phyloP scores from a whole-genome alignment of 2,797 vertebrate species.

The Iguana delicatissima region DNA sequence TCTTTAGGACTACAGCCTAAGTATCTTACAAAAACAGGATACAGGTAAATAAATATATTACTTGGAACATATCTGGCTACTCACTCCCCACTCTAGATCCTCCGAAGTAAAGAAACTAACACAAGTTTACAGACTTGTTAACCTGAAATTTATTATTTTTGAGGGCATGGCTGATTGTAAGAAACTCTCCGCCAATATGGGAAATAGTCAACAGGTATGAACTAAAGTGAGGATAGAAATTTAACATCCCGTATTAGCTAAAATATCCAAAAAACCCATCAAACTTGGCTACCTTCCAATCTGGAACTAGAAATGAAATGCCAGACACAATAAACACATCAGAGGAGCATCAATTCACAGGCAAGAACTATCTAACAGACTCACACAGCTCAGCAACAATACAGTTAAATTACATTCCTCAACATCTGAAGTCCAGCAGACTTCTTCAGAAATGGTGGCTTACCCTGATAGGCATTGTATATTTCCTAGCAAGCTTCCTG shows the following conservation, averaged over 20 bases:
- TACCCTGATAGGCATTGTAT: neutral
- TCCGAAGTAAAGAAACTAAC: neutral
- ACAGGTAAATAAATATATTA: neutral
- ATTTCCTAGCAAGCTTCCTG: slow-evolving; percentile 33
- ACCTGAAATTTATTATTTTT: slow-evolving; percentile 7
- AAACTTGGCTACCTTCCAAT: slow-evolving; percentile 41
- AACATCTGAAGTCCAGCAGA: slow-evolving; percentile 11
- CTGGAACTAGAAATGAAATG: slow-evolving; percentile 44
- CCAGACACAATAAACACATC: slow-evolving; percentile 20
- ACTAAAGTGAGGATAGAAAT: neutral
- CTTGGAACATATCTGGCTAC: neutral
- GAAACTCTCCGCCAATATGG: neutral
- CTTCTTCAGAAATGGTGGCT: neutral
- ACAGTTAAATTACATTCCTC: slow-evolving; percentile 22
- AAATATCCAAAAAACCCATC: slow-evolving; percentile 22
- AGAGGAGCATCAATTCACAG: slow-evolving; percentile 36
- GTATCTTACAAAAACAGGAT: neutral
- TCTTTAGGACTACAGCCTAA: neutral
- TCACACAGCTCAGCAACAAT: neutral
- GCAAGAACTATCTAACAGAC: slow-evolving; percentile 29
- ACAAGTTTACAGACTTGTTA: neutral
- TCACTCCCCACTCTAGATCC: neutral
- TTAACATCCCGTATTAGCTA: neutral
- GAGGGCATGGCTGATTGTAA: neutral
- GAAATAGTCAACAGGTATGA: slow-evolving; percentile 26